Base-by-base conservation (phyloP, 2,888 invertebrate genomes). In the Ichneumon xanthorius region DNA sequence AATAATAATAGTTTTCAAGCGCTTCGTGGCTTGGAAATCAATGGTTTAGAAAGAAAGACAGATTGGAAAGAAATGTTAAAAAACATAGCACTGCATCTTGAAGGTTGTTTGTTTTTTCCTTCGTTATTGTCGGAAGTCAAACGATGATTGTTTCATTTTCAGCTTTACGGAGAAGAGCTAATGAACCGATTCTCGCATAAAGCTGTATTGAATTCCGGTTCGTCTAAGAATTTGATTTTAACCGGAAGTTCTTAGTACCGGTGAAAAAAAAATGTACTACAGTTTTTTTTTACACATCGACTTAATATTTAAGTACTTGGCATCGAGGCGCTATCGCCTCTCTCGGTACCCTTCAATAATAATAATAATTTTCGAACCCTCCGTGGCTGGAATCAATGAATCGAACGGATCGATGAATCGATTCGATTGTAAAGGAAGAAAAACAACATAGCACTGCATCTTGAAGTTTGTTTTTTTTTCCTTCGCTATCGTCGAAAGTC, bases 371-470 rank as follows among this genome's bases (percentile, higher is more conserved):
- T 37, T 37, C 37, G 1, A 37, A 0, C 37, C 0, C 37, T 7
- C 9, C 37, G 7, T 37, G 37, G 37, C 2, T 37, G 37, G 9
- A 37, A 37, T 37, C 37, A 37, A 37, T 37, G 9, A 37, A 37
- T 37, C 37, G 37, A 37, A 37, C 37, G 7, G 9, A 9, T 75
- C 80, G 58, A 67, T 67, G 40, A 75, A 80, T 68, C 80, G 75
- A 81, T 68, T 53, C 5, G 40, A 67, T 37, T 37, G 40, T n/a
- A 30, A n/a, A 11, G 65, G 73, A 6, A 33, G 6, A 16, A 19
- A 61, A 76, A 26, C 37, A 61, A 16, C 22, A 37, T 71, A 33
- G 30, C n/a, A 33, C 16, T 61, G 26, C 58, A 61, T 50, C 68
- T 30, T 26, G 58, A 65, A 14, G 65, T 37, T 40, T 16, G 45